These are phyloP conservation scores for Ammodytes marinus DNA, from an alignment of 2,113 vertebrate species.

Conservation along the genomic window DNA sequence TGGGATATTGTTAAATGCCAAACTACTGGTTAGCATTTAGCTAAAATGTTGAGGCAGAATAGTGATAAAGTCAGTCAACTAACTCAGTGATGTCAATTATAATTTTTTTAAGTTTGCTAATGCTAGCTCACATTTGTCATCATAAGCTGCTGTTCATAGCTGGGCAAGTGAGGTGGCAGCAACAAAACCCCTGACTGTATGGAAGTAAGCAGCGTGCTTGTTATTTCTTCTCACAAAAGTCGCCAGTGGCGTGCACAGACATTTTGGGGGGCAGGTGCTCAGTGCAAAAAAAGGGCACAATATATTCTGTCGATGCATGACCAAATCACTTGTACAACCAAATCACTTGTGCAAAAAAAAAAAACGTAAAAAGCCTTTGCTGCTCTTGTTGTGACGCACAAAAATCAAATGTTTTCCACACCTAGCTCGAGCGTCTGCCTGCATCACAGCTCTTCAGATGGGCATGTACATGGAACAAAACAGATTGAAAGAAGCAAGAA, in stretches of 20 bases:
- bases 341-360: too few relatives aligned
- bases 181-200: background rate
- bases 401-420: constrained; percentile 19
- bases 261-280: too few relatives aligned
- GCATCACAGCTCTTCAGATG: background rate
- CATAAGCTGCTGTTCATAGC: background rate
- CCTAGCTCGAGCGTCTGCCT: constrained; percentile 1
- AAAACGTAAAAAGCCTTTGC: background rate
- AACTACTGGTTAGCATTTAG: background rate
- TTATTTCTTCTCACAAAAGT: background rate
- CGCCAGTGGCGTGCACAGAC: too few relatives aligned
- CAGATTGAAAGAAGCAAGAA: constrained; percentile 14
- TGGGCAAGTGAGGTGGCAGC: background rate
- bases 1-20: background rate
- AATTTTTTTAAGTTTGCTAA: background rate
- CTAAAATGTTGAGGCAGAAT: background rate
- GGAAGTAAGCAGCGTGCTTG: background rate
- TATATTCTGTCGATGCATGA: too few relatives aligned
- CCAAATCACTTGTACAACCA: too few relatives aligned
- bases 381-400: constrained; percentile 1
- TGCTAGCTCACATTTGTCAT: background rate
- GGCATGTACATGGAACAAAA: background rate
- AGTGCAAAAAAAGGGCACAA: too few relatives aligned
- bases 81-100: background rate
- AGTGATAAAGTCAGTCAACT: background rate